Evolutionary conservation across 2,113 vertebrate genomes (phyloP).

Genomic region (Cyanocitta stelleri): DNA sequence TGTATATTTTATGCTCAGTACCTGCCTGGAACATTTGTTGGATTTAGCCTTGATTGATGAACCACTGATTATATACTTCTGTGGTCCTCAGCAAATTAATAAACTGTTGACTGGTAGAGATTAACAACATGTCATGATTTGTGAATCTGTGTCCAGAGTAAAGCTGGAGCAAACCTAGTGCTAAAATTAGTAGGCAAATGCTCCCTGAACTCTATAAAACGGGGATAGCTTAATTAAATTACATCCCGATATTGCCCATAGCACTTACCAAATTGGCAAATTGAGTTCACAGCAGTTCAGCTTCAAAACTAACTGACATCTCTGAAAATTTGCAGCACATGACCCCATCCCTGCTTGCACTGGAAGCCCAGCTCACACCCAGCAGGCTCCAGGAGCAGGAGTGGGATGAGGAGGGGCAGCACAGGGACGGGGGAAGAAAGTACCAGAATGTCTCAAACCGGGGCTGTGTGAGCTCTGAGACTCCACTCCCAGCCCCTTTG

Average conservation of each 20-base stretch:
- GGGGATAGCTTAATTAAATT: conserved; percentile 64
- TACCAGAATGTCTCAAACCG: accelerated
- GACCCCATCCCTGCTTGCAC: not conserved
- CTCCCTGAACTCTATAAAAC: conserved; percentile 62
- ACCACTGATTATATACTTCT: conserved; percentile 62
- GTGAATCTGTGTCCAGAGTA: not conserved
- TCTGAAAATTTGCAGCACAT: not conserved
- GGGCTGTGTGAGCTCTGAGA: not conserved
- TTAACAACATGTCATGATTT: conserved; percentile 57
- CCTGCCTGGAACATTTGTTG: conserved; percentile 63
- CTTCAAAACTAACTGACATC: conserved; percentile 35
- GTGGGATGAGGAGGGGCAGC: not conserved
- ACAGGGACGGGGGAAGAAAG: accelerated
- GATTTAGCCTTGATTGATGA: conserved; percentile 64
- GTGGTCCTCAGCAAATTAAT: conserved; percentile 55
- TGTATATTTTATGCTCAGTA: conserved; percentile 60
- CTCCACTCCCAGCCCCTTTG: not conserved
- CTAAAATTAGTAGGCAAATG: conserved; percentile 54
- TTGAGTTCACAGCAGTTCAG: conserved; percentile 41
- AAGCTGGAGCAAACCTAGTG: conserved; percentile 29
- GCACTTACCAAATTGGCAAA: conserved; percentile 61
- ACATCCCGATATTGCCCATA: conserved; percentile 49
- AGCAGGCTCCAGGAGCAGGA: not conserved
- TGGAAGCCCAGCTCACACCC: not conserved
- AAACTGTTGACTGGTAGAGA: conserved; percentile 64